Evolutionary conservation across 2,888 invertebrate species (phyloP).

Genomic region (Galerucella nymphaeae): DNA sequence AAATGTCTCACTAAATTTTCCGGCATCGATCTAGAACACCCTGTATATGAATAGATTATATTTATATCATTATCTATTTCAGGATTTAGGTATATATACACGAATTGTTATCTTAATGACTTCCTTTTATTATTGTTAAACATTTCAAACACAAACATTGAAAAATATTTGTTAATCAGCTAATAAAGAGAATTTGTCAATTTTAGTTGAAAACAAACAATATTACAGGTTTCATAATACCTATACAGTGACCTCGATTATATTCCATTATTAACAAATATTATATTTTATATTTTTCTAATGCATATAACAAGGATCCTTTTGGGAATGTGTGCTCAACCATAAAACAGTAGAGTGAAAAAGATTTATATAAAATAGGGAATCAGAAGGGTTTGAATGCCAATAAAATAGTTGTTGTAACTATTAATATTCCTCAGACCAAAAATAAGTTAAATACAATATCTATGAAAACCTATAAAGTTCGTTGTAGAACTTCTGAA

Average conservation of each 20-base stretch:
- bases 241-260: slow-evolving; percentile 13
- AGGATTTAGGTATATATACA: not conserved
- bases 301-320: not conserved
- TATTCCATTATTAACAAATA: not conserved
- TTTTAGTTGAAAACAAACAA: slow-evolving; percentile 12
- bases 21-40: not conserved
- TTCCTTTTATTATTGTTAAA: slow-evolving; percentile 13
- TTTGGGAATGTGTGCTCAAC: slow-evolving; percentile 1
- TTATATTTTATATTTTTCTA: slow-evolving; percentile 8
- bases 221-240: slow-evolving; percentile 16
- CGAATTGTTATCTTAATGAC: slow-evolving; percentile 7
- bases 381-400: too few species aligned
- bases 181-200: slow-evolving; percentile 6
- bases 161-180: slow-evolving; percentile 17
- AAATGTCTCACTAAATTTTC: not conserved
- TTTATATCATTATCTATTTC: not conserved
- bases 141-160: slow-evolving; percentile 7
- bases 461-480: too few species aligned
- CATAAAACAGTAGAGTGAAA: not conserved
- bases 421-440: too few species aligned
- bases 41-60: not conserved
- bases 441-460: too few species aligned
- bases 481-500: too few species aligned
- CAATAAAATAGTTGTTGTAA: too few species aligned
- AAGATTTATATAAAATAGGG: too few species aligned